Evolutionary conservation across 2,113 vertebrate genomes (phyloP).

Genomic region (Atherinomorus stipes): DNA sequence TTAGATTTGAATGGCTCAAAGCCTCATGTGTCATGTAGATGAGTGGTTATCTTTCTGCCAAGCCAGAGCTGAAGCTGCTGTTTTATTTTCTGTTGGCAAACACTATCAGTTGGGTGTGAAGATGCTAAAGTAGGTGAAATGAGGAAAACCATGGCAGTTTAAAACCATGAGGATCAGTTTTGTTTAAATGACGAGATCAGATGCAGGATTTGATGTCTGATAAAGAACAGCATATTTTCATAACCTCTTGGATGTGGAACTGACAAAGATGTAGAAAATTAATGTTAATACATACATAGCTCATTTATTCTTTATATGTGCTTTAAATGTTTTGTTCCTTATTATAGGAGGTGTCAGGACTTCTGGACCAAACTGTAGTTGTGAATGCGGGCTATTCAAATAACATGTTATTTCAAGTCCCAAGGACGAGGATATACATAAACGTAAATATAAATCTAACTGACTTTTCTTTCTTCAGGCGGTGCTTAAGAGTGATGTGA

Average conservation of each 20-base stretch:
- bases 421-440: constrained; percentile 10
- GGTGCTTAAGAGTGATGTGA: not conserved
- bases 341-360: not conserved
- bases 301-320: constrained; percentile 19
- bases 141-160: too few species aligned
- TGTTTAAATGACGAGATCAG: too few species aligned
- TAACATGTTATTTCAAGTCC: constrained; percentile 12
- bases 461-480: not conserved
- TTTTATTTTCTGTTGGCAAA: not conserved
- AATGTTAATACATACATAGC: constrained; percentile 31
- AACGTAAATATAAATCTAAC: constrained; percentile 4
- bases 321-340: constrained; percentile 35
- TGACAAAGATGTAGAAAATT: constrained; percentile 19
- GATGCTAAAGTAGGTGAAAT: too few species aligned
- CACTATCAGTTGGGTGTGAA: too few species aligned
- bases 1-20: constrained; percentile 2
- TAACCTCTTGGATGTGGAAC: constrained; percentile 6
- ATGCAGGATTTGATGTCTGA: too few species aligned
- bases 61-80: not conserved
- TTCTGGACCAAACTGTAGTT: not conserved
- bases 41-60: not conserved
- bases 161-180: too few species aligned
- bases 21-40: constrained; percentile 17
- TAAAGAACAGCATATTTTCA: too few species aligned
- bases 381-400: constrained; percentile 26